These are phyloP conservation scores for Pholis gunnellus DNA, from an alignment of 2,113 vertebrate species.

Conservation along the genomic window DNA sequence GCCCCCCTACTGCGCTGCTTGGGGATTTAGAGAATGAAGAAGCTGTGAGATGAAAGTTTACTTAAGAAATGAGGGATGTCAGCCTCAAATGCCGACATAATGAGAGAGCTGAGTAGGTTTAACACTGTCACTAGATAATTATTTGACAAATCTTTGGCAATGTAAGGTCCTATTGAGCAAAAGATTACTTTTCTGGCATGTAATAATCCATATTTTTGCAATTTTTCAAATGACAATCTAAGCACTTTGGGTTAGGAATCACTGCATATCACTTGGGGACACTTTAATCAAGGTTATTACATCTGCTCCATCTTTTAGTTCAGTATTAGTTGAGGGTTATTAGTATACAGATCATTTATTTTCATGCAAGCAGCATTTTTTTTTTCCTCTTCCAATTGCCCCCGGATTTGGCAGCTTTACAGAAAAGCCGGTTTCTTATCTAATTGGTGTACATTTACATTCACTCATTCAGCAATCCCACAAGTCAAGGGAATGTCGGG, in stretches of 20 bases:
- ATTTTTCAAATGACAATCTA: neutral
- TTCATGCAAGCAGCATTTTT: constrained; percentile 42
- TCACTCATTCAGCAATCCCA: constrained; percentile 73
- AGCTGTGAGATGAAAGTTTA: constrained; percentile 49
- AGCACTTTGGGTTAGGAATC: constrained; percentile 1
- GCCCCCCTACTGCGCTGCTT: constrained; percentile 31
- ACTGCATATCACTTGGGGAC: neutral
- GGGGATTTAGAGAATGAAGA: constrained; percentile 33
- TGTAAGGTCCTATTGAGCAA: neutral
- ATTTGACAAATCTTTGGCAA: neutral
- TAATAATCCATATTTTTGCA: constrained; percentile 7
- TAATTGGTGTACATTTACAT: constrained; percentile 79
- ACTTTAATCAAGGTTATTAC: constrained; percentile 1
- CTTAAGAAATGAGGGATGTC: constrained; percentile 38
- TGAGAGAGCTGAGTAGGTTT: constrained; percentile 4
- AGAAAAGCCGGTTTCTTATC: constrained; percentile 70
- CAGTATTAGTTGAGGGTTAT: constrained; percentile 48
- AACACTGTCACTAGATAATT: neutral
- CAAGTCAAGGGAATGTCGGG: constrained; percentile 71
- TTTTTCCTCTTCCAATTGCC: constrained; percentile 8
- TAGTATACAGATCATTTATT: constrained; percentile 66
- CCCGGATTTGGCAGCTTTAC: constrained; percentile 71
- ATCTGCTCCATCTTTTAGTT: constrained; percentile 1
- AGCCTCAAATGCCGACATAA: constrained; percentile 27
- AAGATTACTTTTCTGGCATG: neutral